phyloP scores from a whole-genome alignment of 1,140 invertebrate species.

The Nixonia krombeini region DNA sequence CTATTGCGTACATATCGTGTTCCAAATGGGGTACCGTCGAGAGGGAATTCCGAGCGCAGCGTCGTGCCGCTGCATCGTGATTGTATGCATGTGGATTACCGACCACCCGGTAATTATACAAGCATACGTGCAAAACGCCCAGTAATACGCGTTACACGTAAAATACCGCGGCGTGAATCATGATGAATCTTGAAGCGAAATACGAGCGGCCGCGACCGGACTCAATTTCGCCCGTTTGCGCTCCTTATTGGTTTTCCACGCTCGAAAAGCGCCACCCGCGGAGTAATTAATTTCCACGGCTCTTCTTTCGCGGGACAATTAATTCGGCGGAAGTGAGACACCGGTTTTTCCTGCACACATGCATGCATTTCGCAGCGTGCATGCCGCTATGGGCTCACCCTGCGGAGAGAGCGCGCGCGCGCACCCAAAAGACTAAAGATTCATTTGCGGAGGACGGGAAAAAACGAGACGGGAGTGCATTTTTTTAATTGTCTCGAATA shows the following conservation, averaged over 20 bases:
- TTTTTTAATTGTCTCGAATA: not conserved
- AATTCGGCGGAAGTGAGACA: not conserved
- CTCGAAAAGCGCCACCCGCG: not conserved
- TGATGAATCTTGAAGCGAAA: slow-evolving; percentile 41
- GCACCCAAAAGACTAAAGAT: too few species aligned
- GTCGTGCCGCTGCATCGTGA: slow-evolving; percentile 61
- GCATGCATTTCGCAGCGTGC: not conserved
- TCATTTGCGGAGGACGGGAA: too few species aligned
- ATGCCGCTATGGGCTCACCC: not conserved
- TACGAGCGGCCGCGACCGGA: slow-evolving; percentile 14
- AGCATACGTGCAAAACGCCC: slow-evolving; percentile 56
- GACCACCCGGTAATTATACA: slow-evolving; percentile 63
- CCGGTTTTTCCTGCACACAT: not conserved
- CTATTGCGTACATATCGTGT: slow-evolving; percentile 35
- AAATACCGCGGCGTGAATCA: slow-evolving; percentile 32
- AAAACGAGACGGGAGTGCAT: too few species aligned
- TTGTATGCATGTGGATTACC: slow-evolving; percentile 66
- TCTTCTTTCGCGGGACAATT: not conserved
- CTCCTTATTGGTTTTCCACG: slow-evolving; percentile 3
- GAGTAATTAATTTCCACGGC: not conserved
- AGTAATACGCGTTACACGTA: slow-evolving; percentile 39
- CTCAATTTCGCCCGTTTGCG: slow-evolving; percentile 7
- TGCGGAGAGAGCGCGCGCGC: too few species aligned
- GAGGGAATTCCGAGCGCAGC: slow-evolving; percentile 24
- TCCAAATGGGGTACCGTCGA: slow-evolving; percentile 8